Evolutionary conservation across 2,113 vertebrate species (phyloP), one percentile per base, ranked within the genome.

Genomic region (Gila orcuttii): DNA sequence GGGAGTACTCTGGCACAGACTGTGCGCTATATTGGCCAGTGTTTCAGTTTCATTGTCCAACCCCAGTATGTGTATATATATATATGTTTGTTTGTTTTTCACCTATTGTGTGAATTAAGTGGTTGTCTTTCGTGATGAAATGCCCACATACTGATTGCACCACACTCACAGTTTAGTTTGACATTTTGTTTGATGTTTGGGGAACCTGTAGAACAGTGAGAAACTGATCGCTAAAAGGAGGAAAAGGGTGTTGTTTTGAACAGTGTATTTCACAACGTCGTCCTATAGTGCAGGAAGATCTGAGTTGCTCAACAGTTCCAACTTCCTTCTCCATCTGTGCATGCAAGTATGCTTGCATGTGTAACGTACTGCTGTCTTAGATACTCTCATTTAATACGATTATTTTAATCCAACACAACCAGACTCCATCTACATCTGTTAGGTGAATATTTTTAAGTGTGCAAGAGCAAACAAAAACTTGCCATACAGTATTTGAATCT

Each of bases 191-290:
- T 73, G 42, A 71, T 85, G 11, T 74, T 66, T 85, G 10, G 59
- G 60, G 36, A 83, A 79, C 25, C 42, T 79, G 11, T 50, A 69
- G 2, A 83, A 25, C 60, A n/a, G 47, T 55, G 71, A 55, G 57
- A 81, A 69, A 64, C 45, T 12, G 73, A 82, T 62, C 45, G 2
- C 45, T 81, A 25, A 57, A 36, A 52, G 59, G 66, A 66, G 73
- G 84, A 28, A 82, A 83, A 83, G 71, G 83, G 89, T 91, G 90
- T 90, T 90, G 91, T 92, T 94, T 93, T 91, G 78, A 87, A 71
- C 28, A 82, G 45, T 86, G 89, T 86, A 92, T 93, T 90, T 95
- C 94, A 94, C 91, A 94, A 94, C 89, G 92, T 9, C 90, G 90
- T 90, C 89, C 90, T 69, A 81, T 90, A 88, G 91, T 92, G 92